Base-by-base conservation (phyloP, 1,140 invertebrate species). In the Papilio aristodemus region DNA sequence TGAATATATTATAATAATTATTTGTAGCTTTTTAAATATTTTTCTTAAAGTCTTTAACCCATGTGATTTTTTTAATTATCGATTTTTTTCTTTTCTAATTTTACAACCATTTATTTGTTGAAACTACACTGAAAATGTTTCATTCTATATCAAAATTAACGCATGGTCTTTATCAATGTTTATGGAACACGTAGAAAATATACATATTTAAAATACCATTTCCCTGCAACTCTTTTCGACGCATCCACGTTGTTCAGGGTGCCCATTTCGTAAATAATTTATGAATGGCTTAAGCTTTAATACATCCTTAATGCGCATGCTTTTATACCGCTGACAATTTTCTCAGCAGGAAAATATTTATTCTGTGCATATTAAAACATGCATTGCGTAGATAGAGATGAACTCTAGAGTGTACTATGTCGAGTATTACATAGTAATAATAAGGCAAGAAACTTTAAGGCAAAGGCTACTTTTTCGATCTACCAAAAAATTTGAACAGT, bases 191-290 rank as follows among this genome's bases (percentile, higher is more conserved):
- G 19, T 43, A 43, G 22, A 1, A 43, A 43, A 41, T 14, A 64
- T 32, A 25, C 19, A 64, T 64, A 43, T 64, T 64, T 43, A 64
- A 64, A 41, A 43, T 41, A 43, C 37, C 38, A 41, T 43, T 50
- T 54, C 41, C 43, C 41, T 66, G 36, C 43, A 66, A 66, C 43
- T 66, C 14, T 36, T 36, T n/a, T 50, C 41, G 43, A 50, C 63
- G 63, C 43, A 66, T 32, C 43, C 37, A 50, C 27, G 14, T 36
- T 17, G 22, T 66, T 50, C 50, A 50, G 41, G 63, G 17, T 14
- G 63, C 41, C 41, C 63, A 50, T 66, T 66, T 66, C 39, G 25
- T 66, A 36, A 66, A 50, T 50, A 36, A 66, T 66, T 50, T 66
- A 66, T 36, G 41, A 46, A 66, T 46, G 25, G 41, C 27, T 66